Conservation (phyloP, 2,113 vertebrate species). For the Euleptes europaea region DNA sequence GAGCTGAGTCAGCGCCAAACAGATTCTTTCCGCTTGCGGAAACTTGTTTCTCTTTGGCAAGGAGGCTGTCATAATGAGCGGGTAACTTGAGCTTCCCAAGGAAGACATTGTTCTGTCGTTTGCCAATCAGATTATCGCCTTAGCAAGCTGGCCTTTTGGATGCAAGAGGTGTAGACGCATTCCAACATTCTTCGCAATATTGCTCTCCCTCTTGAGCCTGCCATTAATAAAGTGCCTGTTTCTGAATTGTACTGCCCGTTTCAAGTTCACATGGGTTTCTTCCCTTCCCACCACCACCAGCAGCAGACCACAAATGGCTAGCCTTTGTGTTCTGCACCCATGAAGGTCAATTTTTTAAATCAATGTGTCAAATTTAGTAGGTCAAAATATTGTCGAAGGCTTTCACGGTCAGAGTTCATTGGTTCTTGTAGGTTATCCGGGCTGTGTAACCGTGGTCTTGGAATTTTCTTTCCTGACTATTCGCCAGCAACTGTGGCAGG, state of each 20-base stretch:
- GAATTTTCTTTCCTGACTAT: no score
- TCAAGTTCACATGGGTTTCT: background rate
- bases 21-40: background rate
- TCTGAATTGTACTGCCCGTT: background rate
- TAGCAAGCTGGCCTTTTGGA: background rate
- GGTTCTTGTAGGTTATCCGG: no score
- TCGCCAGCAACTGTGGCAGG: no score
- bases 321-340: background rate
- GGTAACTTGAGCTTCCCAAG: conserved; percentile 12
- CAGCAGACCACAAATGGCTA: background rate
- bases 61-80: background rate
- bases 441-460: no score
- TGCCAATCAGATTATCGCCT: conserved; percentile 23
- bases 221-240: background rate
- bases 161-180: background rate
- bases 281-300: background rate
- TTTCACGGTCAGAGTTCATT: no score
- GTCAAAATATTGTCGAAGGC: no score
- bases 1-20: background rate
- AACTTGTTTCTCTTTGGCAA: conserved; percentile 11
- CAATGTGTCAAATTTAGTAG: background rate
- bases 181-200: background rate
- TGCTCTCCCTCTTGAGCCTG: background rate
- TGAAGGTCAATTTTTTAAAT: no score
- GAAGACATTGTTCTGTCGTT: background rate